Evolutionary conservation across 1,140 invertebrate species (phyloP), one percentile per base, ranked within the genome.

Genomic region (Idris sp.): DNA sequence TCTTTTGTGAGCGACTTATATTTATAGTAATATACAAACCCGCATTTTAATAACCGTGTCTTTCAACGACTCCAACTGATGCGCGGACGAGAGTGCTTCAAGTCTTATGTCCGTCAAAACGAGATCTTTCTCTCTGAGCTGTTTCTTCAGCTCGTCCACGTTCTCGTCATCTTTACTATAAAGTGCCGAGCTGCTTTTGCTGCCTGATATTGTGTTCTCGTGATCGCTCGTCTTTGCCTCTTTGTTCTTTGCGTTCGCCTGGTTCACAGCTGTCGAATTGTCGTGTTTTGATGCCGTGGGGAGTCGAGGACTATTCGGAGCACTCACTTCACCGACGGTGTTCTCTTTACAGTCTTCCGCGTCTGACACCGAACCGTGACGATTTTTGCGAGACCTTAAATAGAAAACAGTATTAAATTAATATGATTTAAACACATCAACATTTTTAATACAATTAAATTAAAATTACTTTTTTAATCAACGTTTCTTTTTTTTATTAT

Each of bases 21-120:
- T 22, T n/a, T n/a, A n/a, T n/a, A n/a, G 19, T 6, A 22, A 22
- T 48, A 56, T 59, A 36, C 89, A 86, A 87, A 96, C 94, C 87
- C 95, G 93, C 96, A 99, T 97, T 87, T 97, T 97, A 79, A 94
- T 96, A 79, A 99, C 95, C 28, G 95, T 97, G 82, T 99, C 97
- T 83, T 97, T 96, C 0, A 99, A 89, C 62, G 96, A 97, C 86
- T 99, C 97, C 26, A 99, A 88, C 86, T 99, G 97, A 88, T 98
- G 97, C 2, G 97, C 97, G 0, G 96, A 98, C 72, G 96, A 97
- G 7, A 99, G 86, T 1, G 98, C 97, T 86, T 99, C 98, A 18
- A 99, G 87, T 69, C 97, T 89, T 48, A 99, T 98, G 82, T 99
- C 98, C 0, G 97, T 99, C 49, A 99, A 86, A 11, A 97, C 96